Evolutionary conservation across 2,797 vertebrate genomes (phyloP).

Genomic region (Parauchenoglanis punctatus): DNA sequence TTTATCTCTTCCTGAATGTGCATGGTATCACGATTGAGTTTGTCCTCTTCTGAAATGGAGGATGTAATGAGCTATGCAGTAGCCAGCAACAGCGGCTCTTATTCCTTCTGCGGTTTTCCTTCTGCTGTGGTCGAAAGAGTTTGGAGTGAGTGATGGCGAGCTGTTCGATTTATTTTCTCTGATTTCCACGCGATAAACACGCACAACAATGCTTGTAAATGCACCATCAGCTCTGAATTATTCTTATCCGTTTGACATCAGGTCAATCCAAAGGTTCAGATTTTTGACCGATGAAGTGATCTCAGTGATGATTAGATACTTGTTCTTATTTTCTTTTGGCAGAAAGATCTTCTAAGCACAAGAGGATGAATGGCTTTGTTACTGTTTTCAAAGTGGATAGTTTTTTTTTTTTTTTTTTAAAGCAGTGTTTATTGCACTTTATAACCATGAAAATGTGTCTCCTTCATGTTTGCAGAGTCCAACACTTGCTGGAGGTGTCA

Average conservation of each 20-base stretch:
- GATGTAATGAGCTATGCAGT: neutral
- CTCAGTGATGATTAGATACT: neutral
- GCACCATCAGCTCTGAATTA: neutral
- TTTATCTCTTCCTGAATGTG: neutral
- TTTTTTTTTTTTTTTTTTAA: too few relatives aligned
- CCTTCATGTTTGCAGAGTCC: slow-evolving; percentile 72
- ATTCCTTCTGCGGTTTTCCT: neutral
- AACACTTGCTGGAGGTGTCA: slow-evolving; percentile 86
- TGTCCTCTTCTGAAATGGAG: neutral
- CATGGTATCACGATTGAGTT: neutral
- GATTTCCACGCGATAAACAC: neutral
- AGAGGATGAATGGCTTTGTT: neutral
- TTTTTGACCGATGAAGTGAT: neutral
- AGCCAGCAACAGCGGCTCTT: neutral
- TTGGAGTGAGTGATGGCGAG: neutral
- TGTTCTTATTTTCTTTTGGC: neutral
- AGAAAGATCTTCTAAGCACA: neutral
- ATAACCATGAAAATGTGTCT: slow-evolving; percentile 33
- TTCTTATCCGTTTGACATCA: neutral
- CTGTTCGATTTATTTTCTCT: neutral
- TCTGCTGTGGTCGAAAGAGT: neutral
- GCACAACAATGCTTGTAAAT: neutral
- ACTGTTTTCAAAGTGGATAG: neutral
- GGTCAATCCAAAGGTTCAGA: neutral
- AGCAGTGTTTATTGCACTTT: slow-evolving; percentile 35